A percentile compares a stretch with the other conserved stretches of the same genome.
These are phyloP conservation scores for Eumaeus atala DNA, from an alignment of 1,140 invertebrate species.

Conservation along the genomic window DNA sequence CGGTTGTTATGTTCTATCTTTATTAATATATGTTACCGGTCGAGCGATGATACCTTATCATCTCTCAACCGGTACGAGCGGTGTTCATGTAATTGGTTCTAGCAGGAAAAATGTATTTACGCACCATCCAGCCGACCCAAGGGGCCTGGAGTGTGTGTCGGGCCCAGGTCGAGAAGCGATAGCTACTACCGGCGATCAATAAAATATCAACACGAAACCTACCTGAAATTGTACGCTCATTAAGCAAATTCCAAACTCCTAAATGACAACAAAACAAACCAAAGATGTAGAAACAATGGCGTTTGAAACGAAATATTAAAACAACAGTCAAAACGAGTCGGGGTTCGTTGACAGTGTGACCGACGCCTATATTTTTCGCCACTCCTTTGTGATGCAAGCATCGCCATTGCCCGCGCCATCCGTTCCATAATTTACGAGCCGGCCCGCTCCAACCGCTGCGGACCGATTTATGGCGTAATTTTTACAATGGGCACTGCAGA, in stretches of 20 bases:
- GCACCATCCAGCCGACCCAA: too few species aligned
- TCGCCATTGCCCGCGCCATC: conserved; percentile 21
- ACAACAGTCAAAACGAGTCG: background rate
- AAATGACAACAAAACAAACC: background rate
- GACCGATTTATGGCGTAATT: conserved; percentile 59
- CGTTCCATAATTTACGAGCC: conserved; percentile 46
- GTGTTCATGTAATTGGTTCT: too few species aligned
- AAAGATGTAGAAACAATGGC: conserved; percentile 1
- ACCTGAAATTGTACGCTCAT: too few species aligned
- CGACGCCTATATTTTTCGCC: conserved; percentile 46
- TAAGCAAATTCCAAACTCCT: background rate
- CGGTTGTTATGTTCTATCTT: too few species aligned
- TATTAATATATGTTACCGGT: too few species aligned
- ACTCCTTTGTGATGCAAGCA: conserved; percentile 52
- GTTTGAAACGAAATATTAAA: conserved; percentile 6
- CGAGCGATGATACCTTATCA: too few species aligned
- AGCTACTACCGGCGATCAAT: too few species aligned
- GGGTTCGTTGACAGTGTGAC: conserved; percentile 11
- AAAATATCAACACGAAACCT: too few species aligned
- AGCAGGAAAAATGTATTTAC: too few species aligned
- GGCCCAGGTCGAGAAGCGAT: too few species aligned
- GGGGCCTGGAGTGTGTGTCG: too few species aligned
- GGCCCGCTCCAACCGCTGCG: conserved; percentile 40
- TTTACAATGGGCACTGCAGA: conserved; percentile 49
- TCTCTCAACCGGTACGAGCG: too few species aligned